phyloP scores from a whole-genome alignment of 2,113 vertebrate genomes.

The Guaruba guarouba region DNA sequence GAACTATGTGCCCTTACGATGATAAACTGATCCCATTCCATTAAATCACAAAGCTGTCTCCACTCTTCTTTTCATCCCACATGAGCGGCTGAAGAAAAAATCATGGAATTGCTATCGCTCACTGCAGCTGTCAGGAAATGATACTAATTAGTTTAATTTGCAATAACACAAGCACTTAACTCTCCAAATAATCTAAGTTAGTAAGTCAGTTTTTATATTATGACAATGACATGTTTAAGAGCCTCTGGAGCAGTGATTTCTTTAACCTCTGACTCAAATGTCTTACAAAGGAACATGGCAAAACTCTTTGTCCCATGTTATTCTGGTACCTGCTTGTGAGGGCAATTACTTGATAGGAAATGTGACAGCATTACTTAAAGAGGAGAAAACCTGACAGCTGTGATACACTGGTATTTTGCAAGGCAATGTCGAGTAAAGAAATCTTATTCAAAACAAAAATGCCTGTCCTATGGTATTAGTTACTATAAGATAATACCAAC shows the following conservation, averaged over 20 bases:
- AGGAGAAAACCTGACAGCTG: neutral
- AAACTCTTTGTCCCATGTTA: conserved; percentile 20
- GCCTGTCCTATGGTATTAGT: neutral
- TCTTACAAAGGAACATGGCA: conserved; percentile 48
- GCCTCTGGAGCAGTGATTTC: conserved; percentile 68
- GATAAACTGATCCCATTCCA: conserved; percentile 72
- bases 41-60: conserved; percentile 75
- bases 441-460: neutral
- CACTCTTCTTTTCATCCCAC: conserved; percentile 59
- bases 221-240: conserved; percentile 72
- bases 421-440: neutral
- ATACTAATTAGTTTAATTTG: conserved; percentile 85
- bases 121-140: conserved; percentile 82
- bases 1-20: conserved; percentile 63
- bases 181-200: conserved; percentile 81
- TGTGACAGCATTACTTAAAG: neutral
- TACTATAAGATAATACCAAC: neutral
- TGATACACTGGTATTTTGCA: neutral
- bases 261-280: conserved; percentile 75
- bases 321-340: conserved; percentile 47
- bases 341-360: conserved; percentile 46
- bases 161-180: conserved; percentile 83
- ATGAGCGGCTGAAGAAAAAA: conserved; percentile 70
- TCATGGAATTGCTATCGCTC: conserved; percentile 74
- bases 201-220: conserved; percentile 77